Evolutionary conservation across 2,113 vertebrate genomes (phyloP).

Genomic region (Motacilla alba): DNA sequence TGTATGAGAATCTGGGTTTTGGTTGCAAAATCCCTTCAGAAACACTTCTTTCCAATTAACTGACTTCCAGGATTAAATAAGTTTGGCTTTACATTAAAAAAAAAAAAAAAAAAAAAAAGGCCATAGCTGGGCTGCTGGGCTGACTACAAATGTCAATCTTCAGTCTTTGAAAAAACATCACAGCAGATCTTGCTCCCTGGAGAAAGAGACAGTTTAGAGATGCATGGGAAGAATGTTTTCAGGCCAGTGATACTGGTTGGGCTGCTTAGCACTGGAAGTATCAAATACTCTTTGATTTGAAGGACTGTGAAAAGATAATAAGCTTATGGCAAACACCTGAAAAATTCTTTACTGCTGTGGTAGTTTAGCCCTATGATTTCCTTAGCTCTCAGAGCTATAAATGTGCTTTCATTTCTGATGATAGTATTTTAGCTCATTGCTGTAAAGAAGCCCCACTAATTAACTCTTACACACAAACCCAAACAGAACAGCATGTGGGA

Average conservation of each 20-base stretch:
- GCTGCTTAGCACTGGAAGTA: slow-evolving; percentile 29
- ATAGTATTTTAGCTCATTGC: neutral
- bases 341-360: neutral
- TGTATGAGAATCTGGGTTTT: neutral
- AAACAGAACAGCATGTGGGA: neutral
- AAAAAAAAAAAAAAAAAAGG: neutral
- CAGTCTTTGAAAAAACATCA: neutral
- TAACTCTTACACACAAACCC: neutral
- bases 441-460: neutral
- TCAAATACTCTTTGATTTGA: slow-evolving; percentile 24
- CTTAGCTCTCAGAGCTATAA: neutral
- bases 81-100: neutral
- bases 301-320: slow-evolving; percentile 20
- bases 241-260: neutral
- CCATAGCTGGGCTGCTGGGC: neutral
- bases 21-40: neutral
- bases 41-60: neutral
- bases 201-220: neutral
- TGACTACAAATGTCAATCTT: neutral
- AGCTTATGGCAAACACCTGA: slow-evolving; percentile 3
- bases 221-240: neutral
- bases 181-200: neutral
- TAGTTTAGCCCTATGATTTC: neutral
- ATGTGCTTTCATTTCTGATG: neutral
- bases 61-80: neutral